Base-by-base conservation (phyloP, 2,888 invertebrate species). In the Ferdinandea cuprea region DNA sequence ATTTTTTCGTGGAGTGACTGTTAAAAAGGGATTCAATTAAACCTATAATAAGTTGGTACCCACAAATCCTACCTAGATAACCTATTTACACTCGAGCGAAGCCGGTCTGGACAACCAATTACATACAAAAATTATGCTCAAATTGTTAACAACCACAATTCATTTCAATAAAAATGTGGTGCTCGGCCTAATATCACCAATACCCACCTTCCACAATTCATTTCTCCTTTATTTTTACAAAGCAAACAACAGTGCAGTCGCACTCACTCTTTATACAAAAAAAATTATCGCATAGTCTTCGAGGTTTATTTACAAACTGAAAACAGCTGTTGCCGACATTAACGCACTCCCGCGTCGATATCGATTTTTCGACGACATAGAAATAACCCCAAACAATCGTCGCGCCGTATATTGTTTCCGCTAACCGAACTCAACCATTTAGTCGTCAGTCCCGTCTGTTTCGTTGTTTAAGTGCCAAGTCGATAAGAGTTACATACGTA, bases 331-430 rank as follows among this genome's bases (percentile, higher is more conserved):
- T 86, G 11, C 1, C 8, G 13, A 9, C 13, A 25, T 40, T 46
- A 11, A 63, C 63, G 56, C 21, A 86, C 87, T 87, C 86, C 69
- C 74, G 86, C 87, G 87, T 85, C 86, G 65, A 52, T 85, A 87
- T 87, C 44, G 87, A 87, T 87, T 87, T 83, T 85, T 65, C 80
- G 35, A 58, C 19, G 9, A 19, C 9, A 19, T 44, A 15, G 50
- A 52, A 68, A 78, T 32, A 25, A n/a, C n/a, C n/a, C 58, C 54
- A 63, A 71, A 69, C 63, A 69, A 73, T 28, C 1, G 13, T 13
- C 15, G 6, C 7, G 37, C 37, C 37, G 13, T 37, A 13, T 13
- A 68, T 63, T 40, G 19, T 5, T 32, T 48, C 30, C 21, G 52
- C n/a, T 25, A 46, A 69, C 54, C 69, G 35, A 54, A 15, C 13